Evolutionary conservation across 2,113 vertebrate genomes (phyloP).

Genomic region (Phylloscopus whistleri): DNA sequence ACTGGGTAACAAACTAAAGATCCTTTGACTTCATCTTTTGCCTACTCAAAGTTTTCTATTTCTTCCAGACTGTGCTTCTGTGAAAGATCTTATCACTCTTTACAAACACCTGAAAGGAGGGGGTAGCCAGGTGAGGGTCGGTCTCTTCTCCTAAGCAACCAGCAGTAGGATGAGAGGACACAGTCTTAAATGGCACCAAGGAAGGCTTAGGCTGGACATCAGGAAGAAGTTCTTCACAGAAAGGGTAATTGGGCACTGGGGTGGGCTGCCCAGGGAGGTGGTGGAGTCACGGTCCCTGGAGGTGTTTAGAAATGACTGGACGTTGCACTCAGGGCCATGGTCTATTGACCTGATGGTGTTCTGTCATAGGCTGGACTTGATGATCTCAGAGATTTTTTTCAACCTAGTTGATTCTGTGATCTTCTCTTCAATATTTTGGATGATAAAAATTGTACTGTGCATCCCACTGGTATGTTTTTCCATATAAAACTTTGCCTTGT

Average conservation of each 20-base stretch:
- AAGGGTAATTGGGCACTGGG: not conserved
- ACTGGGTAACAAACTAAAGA: not conserved
- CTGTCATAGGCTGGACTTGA: accelerated
- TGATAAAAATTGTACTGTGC: not conserved
- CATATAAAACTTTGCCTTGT: not conserved
- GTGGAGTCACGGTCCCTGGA: not conserved
- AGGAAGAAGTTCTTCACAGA: not conserved
- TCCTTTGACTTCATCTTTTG: not conserved
- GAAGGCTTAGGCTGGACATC: not conserved
- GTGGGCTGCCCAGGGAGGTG: not conserved
- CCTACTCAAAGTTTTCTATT: not conserved
- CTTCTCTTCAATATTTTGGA: not conserved
- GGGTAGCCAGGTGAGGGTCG: not conserved
- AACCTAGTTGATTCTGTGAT: not conserved
- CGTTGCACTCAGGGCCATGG: too few species aligned
- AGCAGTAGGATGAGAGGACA: not conserved
- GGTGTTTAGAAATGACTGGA: not conserved
- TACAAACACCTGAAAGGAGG: not conserved
- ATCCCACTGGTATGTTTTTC: not conserved
- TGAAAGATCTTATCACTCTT: not conserved
- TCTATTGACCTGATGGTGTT: not conserved
- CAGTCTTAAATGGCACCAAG: not conserved
- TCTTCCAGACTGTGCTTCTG: not conserved
- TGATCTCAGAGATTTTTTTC: not conserved
- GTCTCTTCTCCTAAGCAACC: not conserved